Evolutionary conservation across 2,888 invertebrate genomes (phyloP), one percentile per base, ranked within the genome.

Genomic region (Sinelater perroti): DNA sequence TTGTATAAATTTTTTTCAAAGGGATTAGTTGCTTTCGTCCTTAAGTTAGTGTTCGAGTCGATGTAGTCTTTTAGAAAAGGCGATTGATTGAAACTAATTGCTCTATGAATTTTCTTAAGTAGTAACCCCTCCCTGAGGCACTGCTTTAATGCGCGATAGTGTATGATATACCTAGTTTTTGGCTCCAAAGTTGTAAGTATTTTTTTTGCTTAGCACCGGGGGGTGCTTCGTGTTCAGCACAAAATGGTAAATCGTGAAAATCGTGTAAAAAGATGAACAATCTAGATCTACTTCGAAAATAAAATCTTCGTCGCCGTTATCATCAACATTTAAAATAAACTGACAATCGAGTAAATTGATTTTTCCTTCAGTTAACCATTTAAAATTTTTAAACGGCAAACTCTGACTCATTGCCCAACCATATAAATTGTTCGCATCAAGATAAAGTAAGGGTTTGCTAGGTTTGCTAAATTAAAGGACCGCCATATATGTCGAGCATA

Each of bases 201-300:
- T 71, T 72, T 52, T 57, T 63, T 21, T 57, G 56, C 38, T 47
- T 63, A 10, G 61, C 62, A 33, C 24, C 33, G 4, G 66, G 55
- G 2, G 66, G 63, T 14, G 6, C 51, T 28, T 40, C 47, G 44
- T 69, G 65, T 56, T 72, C 63, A 1, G 69, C 51, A 33, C 70
- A 71, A 56, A 75, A 72, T 2, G 72, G 71, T 5, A 72, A 57
- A n/a, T n/a, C n/a, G 28, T 75, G 74, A 2, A 16, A 2, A 51
- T 73, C 67, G 54, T 73, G 73, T 18, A 72, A 35, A 3, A 55
- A 14, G 51, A 20, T 1, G 66, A 65, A 47, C 66, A 67, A n/a
- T 63, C 54, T n/a, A 66, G 31, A 33, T 75, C 73, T 2, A 75
- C 73, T 60, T 75, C 72, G 14, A 74, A 63, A 31, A 73, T 68